Percentiles rank a stretch among this genome's conserved stretches.
These are phyloP conservation scores for Machaerirhynchus nigripectus DNA, from an alignment of 2,113 vertebrate genomes.

Conservation along the genomic window DNA sequence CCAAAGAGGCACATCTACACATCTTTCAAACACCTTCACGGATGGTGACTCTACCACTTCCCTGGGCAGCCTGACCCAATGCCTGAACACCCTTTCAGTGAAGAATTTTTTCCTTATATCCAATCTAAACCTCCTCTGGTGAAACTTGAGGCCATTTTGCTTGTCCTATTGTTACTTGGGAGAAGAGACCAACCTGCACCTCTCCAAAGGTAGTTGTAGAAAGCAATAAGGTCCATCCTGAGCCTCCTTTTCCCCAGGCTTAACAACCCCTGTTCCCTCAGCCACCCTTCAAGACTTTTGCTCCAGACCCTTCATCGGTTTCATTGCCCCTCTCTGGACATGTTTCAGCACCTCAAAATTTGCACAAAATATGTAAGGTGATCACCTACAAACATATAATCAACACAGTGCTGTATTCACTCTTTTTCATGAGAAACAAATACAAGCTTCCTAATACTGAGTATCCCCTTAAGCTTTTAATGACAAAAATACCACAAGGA, in stretches of 20 bases:
- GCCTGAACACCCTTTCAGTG: neutral
- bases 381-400: neutral
- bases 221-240: neutral
- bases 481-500: neutral
- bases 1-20: accelerated
- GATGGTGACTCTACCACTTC: too few relatives aligned
- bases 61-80: neutral
- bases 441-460: neutral
- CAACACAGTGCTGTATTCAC: neutral
- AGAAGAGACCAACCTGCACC: neutral
- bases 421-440: neutral
- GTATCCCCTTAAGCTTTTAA: neutral
- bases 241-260: neutral
- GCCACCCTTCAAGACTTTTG: neutral
- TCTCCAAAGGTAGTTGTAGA: neutral
- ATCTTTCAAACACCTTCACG: neutral
- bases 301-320: neutral
- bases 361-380: neutral
- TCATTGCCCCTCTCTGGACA: neutral
- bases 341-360: neutral
- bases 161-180: neutral
- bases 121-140: neutral
- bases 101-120: neutral
- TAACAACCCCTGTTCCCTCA: neutral
- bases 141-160: neutral